Evolutionary conservation across 2,797 vertebrate species (phyloP).

Genomic region (Anguilla megastoma): DNA sequence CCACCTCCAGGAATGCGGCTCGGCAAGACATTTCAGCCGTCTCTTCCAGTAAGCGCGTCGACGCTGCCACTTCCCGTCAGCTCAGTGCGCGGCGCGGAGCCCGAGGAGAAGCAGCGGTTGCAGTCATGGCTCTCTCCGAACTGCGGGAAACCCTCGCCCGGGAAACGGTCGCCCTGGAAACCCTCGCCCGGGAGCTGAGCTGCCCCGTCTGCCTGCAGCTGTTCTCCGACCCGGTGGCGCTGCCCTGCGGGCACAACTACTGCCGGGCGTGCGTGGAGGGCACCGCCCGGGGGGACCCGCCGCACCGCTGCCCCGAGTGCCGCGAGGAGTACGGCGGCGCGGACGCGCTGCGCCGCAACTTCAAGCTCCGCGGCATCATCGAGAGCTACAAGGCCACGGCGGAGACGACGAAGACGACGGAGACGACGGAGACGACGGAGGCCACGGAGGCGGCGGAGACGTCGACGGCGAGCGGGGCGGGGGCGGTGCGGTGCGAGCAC

Average conservation of each 20-base stretch:
- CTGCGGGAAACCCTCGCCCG: constrained; percentile 27
- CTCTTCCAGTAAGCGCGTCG: constrained; percentile 1
- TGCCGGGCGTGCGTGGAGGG: constrained; percentile 64
- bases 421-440: not conserved
- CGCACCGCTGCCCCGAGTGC: constrained; percentile 68
- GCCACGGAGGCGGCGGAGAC: not conserved
- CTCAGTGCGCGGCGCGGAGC: not conserved
- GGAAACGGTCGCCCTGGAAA: constrained; percentile 24
- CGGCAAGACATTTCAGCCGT: constrained; percentile 38
- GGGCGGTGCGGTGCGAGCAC: constrained; percentile 58
- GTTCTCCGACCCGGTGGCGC: constrained; percentile 60
- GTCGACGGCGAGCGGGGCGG: not conserved
- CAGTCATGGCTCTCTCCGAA: constrained; percentile 55
- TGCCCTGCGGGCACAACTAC: constrained; percentile 76
- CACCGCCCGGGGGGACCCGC: constrained; percentile 42
- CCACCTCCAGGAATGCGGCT: constrained; percentile 51
- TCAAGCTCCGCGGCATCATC: constrained; percentile 70
- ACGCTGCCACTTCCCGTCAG: not conserved
- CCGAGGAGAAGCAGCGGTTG: not conserved
- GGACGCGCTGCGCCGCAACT: constrained; percentile 64
- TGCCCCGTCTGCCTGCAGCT: constrained; percentile 73
- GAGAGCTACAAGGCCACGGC: constrained; percentile 59
- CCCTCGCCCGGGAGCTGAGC: constrained; percentile 64
- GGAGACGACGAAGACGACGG: not conserved
- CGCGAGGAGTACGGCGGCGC: constrained; percentile 55